Evolutionary conservation across 2,888 invertebrate species (phyloP).

Genomic region (Brachyptera putata): DNA sequence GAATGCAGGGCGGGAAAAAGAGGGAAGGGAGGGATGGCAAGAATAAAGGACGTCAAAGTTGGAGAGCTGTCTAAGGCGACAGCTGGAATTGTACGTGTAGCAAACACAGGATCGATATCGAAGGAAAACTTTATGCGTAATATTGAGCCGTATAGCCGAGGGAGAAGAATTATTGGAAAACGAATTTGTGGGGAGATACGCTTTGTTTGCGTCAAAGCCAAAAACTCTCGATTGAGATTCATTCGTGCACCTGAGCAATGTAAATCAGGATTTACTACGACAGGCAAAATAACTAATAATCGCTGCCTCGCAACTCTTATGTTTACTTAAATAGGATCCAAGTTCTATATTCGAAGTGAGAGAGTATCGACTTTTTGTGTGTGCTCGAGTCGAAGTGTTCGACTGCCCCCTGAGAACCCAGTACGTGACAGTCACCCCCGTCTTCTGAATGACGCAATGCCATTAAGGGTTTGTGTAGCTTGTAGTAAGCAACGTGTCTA

Average conservation of each 20-base stretch:
- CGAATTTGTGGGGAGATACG: slow-evolving; percentile 15
- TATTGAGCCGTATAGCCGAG: slow-evolving; percentile 8
- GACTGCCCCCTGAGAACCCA: slow-evolving; percentile 3
- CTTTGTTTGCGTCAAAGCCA: slow-evolving; percentile 10
- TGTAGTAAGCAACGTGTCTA: slow-evolving; percentile 15
- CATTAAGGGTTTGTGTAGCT: slow-evolving; percentile 20
- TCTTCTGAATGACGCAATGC: slow-evolving; percentile 19
- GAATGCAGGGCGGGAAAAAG: background rate
- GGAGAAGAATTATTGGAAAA: slow-evolving; percentile 21
- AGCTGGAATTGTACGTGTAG: slow-evolving; percentile 19
- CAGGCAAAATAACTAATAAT: slow-evolving; percentile 16
- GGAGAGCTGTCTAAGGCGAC: slow-evolving; percentile 12
- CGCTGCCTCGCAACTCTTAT: background rate
- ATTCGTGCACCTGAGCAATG: slow-evolving; percentile 14
- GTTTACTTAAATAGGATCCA: slow-evolving; percentile 1
- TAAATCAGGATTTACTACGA: slow-evolving; percentile 13
- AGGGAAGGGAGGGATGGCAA: slow-evolving; percentile 1
- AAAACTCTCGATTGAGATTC: slow-evolving; percentile 10
- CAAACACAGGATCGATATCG: slow-evolving; percentile 21
- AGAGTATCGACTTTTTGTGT: slow-evolving; percentile 2
- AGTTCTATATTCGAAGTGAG: background rate
- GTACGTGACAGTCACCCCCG: slow-evolving; percentile 18
- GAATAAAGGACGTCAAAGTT: slow-evolving; percentile 18
- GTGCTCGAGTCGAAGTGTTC: background rate
- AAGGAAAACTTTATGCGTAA: slow-evolving; percentile 19